Evolutionary conservation across 2,888 invertebrate species (phyloP).

Genomic region (Chouioia cunea): DNA sequence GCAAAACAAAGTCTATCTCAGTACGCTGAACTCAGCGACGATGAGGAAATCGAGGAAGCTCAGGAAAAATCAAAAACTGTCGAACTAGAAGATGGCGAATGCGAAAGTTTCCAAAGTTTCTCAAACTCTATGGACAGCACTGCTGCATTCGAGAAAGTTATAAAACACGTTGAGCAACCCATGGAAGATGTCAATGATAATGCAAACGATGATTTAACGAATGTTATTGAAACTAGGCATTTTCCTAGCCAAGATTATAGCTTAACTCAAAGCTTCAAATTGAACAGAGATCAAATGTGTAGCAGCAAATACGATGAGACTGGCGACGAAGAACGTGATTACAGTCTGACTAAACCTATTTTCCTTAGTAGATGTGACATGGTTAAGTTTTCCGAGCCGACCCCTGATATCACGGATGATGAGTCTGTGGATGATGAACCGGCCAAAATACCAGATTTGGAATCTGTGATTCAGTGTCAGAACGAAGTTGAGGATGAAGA

Average conservation of each 20-base stretch:
- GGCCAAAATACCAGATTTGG: neutral
- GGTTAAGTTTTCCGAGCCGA: constrained; percentile 19
- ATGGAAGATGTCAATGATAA: neutral
- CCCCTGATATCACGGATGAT: constrained; percentile 56
- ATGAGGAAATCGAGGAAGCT: constrained; percentile 30
- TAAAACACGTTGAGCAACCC: no score
- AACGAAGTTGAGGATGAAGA: neutral
- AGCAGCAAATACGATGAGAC: no score
- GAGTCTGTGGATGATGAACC: constrained; percentile 48
- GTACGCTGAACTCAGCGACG: constrained; percentile 13
- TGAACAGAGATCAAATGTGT: no score
- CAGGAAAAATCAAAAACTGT: constrained; percentile 24
- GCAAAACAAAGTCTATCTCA: no score
- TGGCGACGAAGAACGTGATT: neutral
- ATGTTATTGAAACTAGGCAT: no score
- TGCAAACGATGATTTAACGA: no score
- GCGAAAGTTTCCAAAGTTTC: constrained; percentile 49
- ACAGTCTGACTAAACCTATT: constrained; percentile 36
- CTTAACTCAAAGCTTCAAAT: no score
- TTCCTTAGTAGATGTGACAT: constrained; percentile 33
- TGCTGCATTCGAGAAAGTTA: constrained; percentile 4
- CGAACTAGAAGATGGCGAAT: constrained; percentile 23
- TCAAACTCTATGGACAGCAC: constrained; percentile 43
- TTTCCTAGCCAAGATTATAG: no score
- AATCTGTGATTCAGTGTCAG: neutral